These are phyloP conservation scores for Caenorhabditis sp. DNA, from an alignment of 2,888 invertebrate genomes.

Conservation along the genomic window DNA sequence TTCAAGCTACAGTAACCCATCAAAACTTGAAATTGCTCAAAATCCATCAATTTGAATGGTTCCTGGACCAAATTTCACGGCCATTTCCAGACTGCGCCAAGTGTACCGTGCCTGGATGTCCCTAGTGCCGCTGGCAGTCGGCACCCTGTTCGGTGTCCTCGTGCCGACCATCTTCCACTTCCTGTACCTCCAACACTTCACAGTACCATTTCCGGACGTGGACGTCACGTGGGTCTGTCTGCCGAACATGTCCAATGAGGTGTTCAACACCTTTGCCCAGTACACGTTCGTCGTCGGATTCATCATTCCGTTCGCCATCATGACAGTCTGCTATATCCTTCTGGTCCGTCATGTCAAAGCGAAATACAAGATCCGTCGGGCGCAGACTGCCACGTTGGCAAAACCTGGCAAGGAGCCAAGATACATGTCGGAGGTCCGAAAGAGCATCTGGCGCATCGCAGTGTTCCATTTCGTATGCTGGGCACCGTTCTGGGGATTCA, in stretches of 20 bases:
- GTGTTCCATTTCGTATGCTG: slow-evolving; percentile 79
- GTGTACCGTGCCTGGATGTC: slow-evolving; percentile 70
- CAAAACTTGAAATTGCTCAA: slow-evolving; percentile 26
- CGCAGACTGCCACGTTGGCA: slow-evolving; percentile 40
- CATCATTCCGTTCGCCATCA: slow-evolving; percentile 74
- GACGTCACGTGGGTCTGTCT: slow-evolving; percentile 63
- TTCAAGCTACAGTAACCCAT: too few relatives aligned
- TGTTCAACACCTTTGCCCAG: slow-evolving; percentile 71
- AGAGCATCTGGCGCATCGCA: slow-evolving; percentile 77
- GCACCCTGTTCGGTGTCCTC: slow-evolving; percentile 69
- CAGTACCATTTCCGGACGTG: slow-evolving; percentile 23
- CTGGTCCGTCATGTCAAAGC: slow-evolving; percentile 76
- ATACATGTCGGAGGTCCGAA: slow-evolving; percentile 77
- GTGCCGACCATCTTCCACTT: slow-evolving; percentile 70
- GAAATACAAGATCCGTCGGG: slow-evolving; percentile 73
- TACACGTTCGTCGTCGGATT: slow-evolving; percentile 77
- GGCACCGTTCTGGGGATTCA: slow-evolving; percentile 78
- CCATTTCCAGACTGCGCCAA: slow-evolving; percentile 63
- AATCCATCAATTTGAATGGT: background rate
- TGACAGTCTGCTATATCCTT: slow-evolving; percentile 77
- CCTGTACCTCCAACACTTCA: slow-evolving; percentile 63
- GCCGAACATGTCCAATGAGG: slow-evolving; percentile 61
- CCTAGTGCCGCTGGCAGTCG: slow-evolving; percentile 68
- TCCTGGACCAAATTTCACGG: background rate
- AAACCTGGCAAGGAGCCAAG: slow-evolving; percentile 69